Base-by-base conservation (phyloP, 1,140 invertebrate genomes). In the Araneus ventricosus region DNA sequence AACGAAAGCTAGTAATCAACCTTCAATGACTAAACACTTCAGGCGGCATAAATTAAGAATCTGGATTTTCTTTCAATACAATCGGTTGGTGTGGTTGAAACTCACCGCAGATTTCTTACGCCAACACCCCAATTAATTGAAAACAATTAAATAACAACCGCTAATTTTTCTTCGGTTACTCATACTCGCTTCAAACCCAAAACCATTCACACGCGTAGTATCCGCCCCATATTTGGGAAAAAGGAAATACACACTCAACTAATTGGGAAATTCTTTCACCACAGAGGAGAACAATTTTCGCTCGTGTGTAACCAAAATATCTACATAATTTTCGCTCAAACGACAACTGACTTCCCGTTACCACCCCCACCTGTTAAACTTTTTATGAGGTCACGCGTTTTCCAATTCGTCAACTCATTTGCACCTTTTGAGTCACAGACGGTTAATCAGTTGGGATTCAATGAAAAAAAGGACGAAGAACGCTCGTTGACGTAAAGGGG, bases 351-450 rank as follows among this genome's bases (percentile, higher is more conserved):
- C 70, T 75, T 37, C 34, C 70, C 30, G 34, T 37, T 37, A n/a
- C 17, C 70, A 37, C 70, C 70, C 34, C 37, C 70, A 75, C 70
- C 70, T 37, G 70, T 37, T 75, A 75, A 75, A 30, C 70, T 34
- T 75, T 34, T 17, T 2, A 34, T 75, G 70, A 75, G 70, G 70
- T 75, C 70, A 75, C 30, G 63, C 63, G 27, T 67, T 67, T 67
- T 67, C 8, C 63, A 75, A 37, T 52, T 37, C 30, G 70, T 75
- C 70, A 75, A 37, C 70, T 75, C 70, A 75, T 75, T 75, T 75
- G 14, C 70, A 75, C 34, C 67, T 75, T 75, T 37, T 75, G 70
- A 75, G 70, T 75, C 70, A 67, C 63, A 75, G 30, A 30, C 70
- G 34, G 70, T 34, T 75, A 75, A 75, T 75, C 70, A 75, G 8